Evolutionary conservation across 2,888 invertebrate species (phyloP), one percentile per base, ranked within the genome.

Genomic region (Andrena hattorfiana): DNA sequence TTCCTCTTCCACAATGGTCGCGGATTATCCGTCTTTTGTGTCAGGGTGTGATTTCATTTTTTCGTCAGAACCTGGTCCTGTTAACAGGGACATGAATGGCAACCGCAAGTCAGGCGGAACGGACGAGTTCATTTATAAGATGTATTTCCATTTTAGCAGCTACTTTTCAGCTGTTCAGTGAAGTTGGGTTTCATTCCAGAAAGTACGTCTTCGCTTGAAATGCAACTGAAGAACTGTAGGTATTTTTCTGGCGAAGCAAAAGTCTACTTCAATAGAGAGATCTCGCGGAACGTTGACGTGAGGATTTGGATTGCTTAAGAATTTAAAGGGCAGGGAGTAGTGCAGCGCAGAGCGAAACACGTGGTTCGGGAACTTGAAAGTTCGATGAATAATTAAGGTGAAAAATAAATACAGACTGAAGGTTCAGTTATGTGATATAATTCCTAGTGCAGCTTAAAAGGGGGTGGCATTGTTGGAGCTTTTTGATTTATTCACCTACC

Each of bases 21-120:
- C 49, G 64, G 86, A 86, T 83, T 77, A 82, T 76, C 70, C 59
- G 54, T 48, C 73, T 54, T 68, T 82, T 75, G 60, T 78, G 66
- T 2, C 72, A 7, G 26, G 28, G 8, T 5, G 32, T 28, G 56
- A 73, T 74, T 79, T 66, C 68, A 64, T 64, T 51, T 54, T 68
- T 81, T 60, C 64, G 7, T 20, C 30, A 13, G 28, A 51, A 51
- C 28, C 30, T 7, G 60, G 26, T 30, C 51, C 59, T 72, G 42
- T 78, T 73, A 81, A 81, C 69, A 56, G 71, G n/a, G 2, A 26
- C 30, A 26, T n/a, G 54, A 28, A 66, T 62, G 59, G 49, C 23
- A 23, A 42, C 2, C 59, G 59, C 30, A 32, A 30, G 20, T 32
- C 26, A 20, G 13, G 3, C 20, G 10, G 23, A 54, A 56, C 28